A percentile compares a stretch with the other conserved stretches of the same genome.
Conservation (phyloP, 2,797 vertebrate species). For the Tokudaia tokunoshimensis region DNA sequence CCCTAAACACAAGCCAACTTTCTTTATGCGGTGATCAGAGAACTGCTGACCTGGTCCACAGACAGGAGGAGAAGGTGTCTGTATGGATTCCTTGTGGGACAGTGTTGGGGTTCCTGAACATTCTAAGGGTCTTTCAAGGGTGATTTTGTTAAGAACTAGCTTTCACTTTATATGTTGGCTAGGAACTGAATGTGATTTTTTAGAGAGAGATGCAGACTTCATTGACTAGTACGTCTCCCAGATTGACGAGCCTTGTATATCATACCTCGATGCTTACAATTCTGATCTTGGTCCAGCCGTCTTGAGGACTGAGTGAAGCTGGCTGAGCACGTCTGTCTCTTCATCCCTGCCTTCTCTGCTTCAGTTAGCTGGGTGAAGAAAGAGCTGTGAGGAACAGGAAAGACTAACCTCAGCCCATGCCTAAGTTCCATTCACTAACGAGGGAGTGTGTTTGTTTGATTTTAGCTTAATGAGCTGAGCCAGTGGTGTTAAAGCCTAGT, state of each 20-base stretch:
- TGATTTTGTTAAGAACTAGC: neutral
- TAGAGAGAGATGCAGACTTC: neutral
- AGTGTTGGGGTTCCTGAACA: neutral
- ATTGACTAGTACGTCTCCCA: neutral
- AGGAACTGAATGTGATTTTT: neutral
- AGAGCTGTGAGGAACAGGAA: conserved; percentile 40
- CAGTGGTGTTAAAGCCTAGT: neutral
- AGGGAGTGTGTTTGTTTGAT: conserved; percentile 31
- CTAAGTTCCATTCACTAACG: conserved; percentile 12
- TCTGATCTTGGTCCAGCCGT: conserved; percentile 27
- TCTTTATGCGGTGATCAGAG: conserved; percentile 28
- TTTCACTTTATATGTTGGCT: neutral
- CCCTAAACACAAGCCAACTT: neutral
- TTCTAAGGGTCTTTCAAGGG: conserved; percentile 3
- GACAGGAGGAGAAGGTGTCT: neutral
- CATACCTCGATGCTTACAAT: neutral
- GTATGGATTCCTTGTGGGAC: neutral
- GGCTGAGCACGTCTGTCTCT: neutral
- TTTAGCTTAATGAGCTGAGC: neutral
- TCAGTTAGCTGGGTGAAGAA: neutral
- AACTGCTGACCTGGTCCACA: neutral
- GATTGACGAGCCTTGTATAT: neutral
- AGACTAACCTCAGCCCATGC: neutral
- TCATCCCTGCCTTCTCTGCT: neutral
- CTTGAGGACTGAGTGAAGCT: neutral